Evolutionary conservation across 2,888 invertebrate genomes (phyloP).

Genomic region (Byasa hedistus): DNA sequence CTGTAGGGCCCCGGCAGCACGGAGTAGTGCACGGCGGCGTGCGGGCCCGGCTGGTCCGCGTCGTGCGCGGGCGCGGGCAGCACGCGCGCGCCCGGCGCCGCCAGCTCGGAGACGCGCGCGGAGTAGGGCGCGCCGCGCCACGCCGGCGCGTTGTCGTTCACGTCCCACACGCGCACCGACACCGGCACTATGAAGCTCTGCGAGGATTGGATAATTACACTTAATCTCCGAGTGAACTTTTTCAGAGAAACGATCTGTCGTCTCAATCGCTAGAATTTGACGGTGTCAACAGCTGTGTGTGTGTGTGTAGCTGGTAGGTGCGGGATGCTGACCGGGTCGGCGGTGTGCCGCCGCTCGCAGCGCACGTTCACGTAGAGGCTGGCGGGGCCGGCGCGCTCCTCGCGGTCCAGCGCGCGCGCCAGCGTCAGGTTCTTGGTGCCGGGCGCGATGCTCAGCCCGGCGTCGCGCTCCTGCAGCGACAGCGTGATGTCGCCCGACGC

Average conservation of each 20-base stretch:
- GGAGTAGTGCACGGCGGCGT: slow-evolving; percentile 91
- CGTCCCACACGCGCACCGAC: slow-evolving; percentile 92
- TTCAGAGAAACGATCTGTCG: too few species aligned
- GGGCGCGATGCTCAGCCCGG: slow-evolving; percentile 86
- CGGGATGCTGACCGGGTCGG: slow-evolving; percentile 83
- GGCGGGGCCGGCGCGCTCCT: slow-evolving; percentile 89
- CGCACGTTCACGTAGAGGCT: slow-evolving; percentile 92
- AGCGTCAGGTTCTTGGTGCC: slow-evolving; percentile 91
- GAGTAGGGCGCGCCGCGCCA: slow-evolving; percentile 91
- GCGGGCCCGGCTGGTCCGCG: slow-evolving; percentile 92
- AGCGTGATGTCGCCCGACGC: slow-evolving; percentile 88
- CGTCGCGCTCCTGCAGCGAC: slow-evolving; percentile 87
- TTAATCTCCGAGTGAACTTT: too few species aligned
- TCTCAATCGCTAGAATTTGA: too few species aligned
- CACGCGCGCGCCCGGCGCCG: slow-evolving; percentile 84
- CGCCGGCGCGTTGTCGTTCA: slow-evolving; percentile 93
- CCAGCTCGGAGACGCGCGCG: slow-evolving; percentile 91
- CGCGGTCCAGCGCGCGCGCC: slow-evolving; percentile 88
- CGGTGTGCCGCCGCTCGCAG: slow-evolving; percentile 88
- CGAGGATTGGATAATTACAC: slow-evolving; percentile 14
- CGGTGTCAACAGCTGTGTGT: too few species aligned
- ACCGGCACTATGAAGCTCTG: slow-evolving; percentile 90
- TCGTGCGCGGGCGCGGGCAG: slow-evolving; percentile 89
- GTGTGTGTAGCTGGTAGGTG: too few species aligned
- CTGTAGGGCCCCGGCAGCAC: slow-evolving; percentile 89